phyloP scores from a whole-genome alignment of 2,888 invertebrate genomes.

The Caenorhabditis plicata region DNA sequence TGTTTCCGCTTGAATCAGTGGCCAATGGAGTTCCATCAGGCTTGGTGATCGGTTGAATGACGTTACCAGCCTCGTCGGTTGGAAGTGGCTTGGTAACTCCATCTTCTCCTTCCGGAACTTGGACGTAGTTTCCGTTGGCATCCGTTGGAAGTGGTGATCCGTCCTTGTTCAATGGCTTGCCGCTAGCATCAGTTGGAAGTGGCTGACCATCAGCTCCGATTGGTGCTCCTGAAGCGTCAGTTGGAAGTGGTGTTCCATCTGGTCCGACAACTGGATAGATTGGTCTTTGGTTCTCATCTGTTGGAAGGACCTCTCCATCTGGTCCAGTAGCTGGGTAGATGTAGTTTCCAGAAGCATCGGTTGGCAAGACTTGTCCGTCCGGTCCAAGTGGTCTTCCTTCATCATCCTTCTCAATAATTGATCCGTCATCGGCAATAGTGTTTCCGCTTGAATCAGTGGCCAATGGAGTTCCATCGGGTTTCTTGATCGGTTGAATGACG shows the following conservation, averaged over 20 bases:
- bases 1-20: slow-evolving; percentile 39
- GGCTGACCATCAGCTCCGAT: slow-evolving; percentile 28
- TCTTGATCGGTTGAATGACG: slow-evolving; percentile 32
- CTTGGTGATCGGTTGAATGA: slow-evolving; percentile 37
- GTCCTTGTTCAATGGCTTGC: slow-evolving; percentile 25
- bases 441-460: slow-evolving; percentile 31
- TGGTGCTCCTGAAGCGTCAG: slow-evolving; percentile 24
- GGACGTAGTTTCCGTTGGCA: slow-evolving; percentile 24
- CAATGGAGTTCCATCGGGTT: slow-evolving; percentile 33
- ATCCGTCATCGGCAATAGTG: slow-evolving; percentile 12
- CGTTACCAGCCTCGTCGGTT: slow-evolving; percentile 43
- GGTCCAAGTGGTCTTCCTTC: slow-evolving; percentile 36
- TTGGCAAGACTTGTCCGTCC: slow-evolving; percentile 27
- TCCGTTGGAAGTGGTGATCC: slow-evolving; percentile 30
- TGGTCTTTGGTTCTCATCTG: slow-evolving; percentile 34
- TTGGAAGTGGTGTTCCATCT: slow-evolving; percentile 29
- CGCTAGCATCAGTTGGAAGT: slow-evolving; percentile 32
- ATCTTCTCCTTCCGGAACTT: slow-evolving; percentile 15
- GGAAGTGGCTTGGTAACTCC: slow-evolving; percentile 13
- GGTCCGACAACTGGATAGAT: slow-evolving; percentile 35
- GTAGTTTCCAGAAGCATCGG: slow-evolving; percentile 36
- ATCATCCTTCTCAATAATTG: slow-evolving; percentile 21
- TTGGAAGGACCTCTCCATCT: slow-evolving; percentile 32
- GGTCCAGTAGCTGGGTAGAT: slow-evolving; percentile 34
- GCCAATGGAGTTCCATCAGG: slow-evolving; percentile 36